A percentile compares a stretch with the other conserved stretches of the same genome.
phyloP scores from a whole-genome alignment of 2,797 vertebrate genomes.

The Phoebastria nigripes region DNA sequence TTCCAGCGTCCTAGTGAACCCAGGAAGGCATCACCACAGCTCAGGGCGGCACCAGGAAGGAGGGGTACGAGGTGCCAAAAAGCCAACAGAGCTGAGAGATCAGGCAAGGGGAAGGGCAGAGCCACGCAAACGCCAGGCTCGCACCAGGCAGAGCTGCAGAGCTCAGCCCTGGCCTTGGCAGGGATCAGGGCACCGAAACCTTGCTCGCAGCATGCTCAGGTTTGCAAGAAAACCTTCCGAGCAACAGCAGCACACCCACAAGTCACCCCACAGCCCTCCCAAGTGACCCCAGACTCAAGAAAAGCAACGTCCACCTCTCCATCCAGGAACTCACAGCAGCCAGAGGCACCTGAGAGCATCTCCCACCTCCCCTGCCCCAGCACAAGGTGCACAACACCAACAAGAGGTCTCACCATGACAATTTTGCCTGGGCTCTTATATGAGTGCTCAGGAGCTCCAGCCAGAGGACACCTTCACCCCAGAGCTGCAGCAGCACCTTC shows the following conservation, averaged over 20 bases:
- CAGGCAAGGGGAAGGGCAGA: neutral
- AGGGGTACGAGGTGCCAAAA: neutral
- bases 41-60: no score
- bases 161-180: neutral
- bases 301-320: neutral
- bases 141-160: neutral
- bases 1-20: neutral
- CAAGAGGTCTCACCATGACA: accelerated
- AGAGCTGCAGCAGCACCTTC: neutral
- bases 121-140: accelerated
- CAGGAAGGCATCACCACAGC: neutral
- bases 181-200: accelerated
- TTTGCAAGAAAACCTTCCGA: neutral
- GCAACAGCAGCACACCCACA: neutral
- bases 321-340: neutral
- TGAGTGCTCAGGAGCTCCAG: neutral
- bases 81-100: neutral
- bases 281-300: neutral
- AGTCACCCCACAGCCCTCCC: neutral
- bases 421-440: neutral
- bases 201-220: accelerated
- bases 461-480: neutral
- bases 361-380: no score
- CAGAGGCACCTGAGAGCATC: neutral
- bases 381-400: neutral